Base-by-base conservation (phyloP, 2,797 vertebrate genomes). In the Muraenolepis orangiensis region DNA sequence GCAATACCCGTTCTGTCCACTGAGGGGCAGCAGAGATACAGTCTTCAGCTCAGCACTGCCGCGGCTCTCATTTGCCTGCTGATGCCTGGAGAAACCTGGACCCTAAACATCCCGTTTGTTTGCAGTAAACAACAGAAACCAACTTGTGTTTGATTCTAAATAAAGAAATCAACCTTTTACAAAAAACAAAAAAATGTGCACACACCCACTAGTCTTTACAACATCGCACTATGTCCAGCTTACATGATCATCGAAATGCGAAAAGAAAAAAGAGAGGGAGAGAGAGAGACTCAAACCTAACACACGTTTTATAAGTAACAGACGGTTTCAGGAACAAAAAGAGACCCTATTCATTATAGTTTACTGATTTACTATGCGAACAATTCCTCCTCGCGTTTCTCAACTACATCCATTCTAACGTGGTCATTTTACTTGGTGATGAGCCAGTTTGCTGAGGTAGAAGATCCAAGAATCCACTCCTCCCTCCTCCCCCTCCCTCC, bases 21-120 rank as follows among this genome's bases (percentile, higher is more conserved):
- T 71, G 78, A 85, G 84, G 81, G 92, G 91, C 90, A 90, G 90
- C 80, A 93, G 84, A 90, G 85, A 72, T 85, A 81, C 80, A 87
- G 75, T 73, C 64, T 84, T 81, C 8, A 76, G 16, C 51, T 31
- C 64, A 31, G 2, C 34, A 23, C 61, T n/a, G 74, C 74, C 40
- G 16, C 40, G 40, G 13, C 14, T 42, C 40, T 51, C 18, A 51
- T 18, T 3, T 34, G 18, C 46, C 46, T 68, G 70, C 61, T 77
- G 80, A 10, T 16, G 36, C 46, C 20, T 51, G 18, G 46, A 20
- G 46, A 51, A 34, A 34, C 32, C 32, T 34, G 3, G 3, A 51
- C 46, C 46, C 18, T 20, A 83, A 64, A 66, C 23, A 66, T 6
- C 28, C 46, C 18, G n/a, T n/a, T 51, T 51, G 46, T 51, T 51